These are phyloP conservation scores for Saturnia japonica DNA, from an alignment of 2,888 invertebrate genomes.

Conservation along the genomic window DNA sequence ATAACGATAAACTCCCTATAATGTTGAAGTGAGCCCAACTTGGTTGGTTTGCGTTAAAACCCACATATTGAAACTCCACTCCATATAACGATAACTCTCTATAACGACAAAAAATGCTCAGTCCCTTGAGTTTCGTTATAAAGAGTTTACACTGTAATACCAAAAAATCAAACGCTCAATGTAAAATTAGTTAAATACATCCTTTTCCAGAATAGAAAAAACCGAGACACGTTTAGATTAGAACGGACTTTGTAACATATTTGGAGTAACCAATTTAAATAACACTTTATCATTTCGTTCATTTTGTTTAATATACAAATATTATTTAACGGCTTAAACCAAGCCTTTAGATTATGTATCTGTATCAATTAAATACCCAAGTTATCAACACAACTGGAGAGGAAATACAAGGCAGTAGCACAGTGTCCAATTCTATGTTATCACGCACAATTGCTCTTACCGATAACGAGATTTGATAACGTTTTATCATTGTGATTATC, in stretches of 20 bases:
- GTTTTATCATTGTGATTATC: neutral
- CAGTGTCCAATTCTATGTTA: neutral
- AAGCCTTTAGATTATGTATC: neutral
- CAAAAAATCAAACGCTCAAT: no score
- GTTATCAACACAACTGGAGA: neutral
- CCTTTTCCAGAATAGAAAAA: no score
- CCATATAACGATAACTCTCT: no score
- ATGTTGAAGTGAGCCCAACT: no score
- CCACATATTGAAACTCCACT: no score
- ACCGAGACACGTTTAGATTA: no score
- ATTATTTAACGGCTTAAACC: neutral
- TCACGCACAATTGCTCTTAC: neutral
- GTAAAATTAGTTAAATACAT: no score
- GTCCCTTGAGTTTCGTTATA: no score
- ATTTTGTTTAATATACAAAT: neutral
- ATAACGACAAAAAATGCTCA: no score
- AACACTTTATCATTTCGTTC: neutral
- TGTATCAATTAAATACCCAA: neutral
- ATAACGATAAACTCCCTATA: no score
- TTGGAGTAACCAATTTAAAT: neutral
- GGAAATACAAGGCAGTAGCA: neutral
- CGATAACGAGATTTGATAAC: neutral
- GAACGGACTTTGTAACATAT: neutral
- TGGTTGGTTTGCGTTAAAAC: no score
- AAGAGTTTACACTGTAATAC: no score